Evolutionary conservation across 2,888 invertebrate genomes (phyloP), one percentile per base, ranked within the genome.

Genomic region (Frankliniella fusca): DNA sequence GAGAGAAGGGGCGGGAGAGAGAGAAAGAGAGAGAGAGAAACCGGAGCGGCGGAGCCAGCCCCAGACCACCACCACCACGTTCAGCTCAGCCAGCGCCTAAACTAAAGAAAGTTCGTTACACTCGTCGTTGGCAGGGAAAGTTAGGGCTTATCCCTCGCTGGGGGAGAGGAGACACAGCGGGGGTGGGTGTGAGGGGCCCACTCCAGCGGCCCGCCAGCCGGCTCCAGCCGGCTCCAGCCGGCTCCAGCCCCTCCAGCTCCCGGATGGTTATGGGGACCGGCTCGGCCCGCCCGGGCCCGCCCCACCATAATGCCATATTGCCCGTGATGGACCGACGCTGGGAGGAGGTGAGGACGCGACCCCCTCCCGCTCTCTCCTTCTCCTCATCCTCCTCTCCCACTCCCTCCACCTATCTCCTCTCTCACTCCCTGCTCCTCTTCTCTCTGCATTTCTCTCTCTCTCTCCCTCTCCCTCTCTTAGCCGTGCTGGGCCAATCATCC

Each of bases 31-130:
- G n/a, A n/a, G 38, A 38, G 38, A 38, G 38, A 2, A 38, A n/a
- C 54, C 15, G 54, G 15, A 20, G 8, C 12, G 54, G 54, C 54
- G 18, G 54, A 54, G 54, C 54, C 12, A 20, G 20, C 18, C 54
- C 54, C 5, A 54, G 38, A 38, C 38, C 38, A 38, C 38, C 38
- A 38, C 38, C 38, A 38, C 38, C 38, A 38, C 38, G 38, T 38
- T 38, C 12, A 18, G 54, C 54, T 20, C 18, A 54, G 54, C 54
- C 54, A 20, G 20, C 23, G 23, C 70, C 23, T 27, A 76, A 76
- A 76, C 27, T 23, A 27, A 76, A 76, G 70, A 76, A 76, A 76
- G 70, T 76, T 76, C 27, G 70, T 76, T 76, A 76, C 70, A 76
- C 70, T 76, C 23, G 61, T 61, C 61, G 61, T 61, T 61, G 61